phyloP scores from a whole-genome alignment of 1,140 invertebrate species.

The Drosophila funebris region DNA sequence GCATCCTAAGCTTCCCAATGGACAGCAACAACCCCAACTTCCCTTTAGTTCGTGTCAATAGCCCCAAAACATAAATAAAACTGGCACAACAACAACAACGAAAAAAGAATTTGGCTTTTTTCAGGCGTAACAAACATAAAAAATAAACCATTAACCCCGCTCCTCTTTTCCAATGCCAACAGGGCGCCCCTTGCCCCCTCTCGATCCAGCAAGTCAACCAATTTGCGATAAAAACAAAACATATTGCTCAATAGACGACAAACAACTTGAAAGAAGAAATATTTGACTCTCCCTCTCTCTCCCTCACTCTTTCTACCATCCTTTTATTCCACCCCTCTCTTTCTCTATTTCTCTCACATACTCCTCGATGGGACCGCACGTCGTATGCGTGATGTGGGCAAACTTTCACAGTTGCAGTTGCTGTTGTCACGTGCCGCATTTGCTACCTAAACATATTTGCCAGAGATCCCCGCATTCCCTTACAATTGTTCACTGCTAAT shows the following conservation, averaged over 20 bases:
- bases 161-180: not conserved
- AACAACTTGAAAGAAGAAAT: constrained; percentile 5
- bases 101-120: constrained; percentile 51
- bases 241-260: constrained; percentile 76
- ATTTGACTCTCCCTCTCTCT: constrained; percentile 3
- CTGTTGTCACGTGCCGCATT: constrained; percentile 70
- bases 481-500: not conserved
- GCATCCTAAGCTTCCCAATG: constrained; percentile 18
- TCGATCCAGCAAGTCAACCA: constrained; percentile 61
- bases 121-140: constrained; percentile 58
- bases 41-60: constrained; percentile 59
- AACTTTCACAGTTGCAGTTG: constrained; percentile 65
- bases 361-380: constrained; percentile 32
- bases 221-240: constrained; percentile 81
- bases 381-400: constrained; percentile 65
- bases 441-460: constrained; percentile 69
- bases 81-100: constrained; percentile 45
- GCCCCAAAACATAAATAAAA: constrained; percentile 55
- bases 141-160: constrained; percentile 32
- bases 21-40: constrained; percentile 10
- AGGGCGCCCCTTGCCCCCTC: not conserved
- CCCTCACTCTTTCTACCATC: constrained; percentile 2
- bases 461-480: constrained; percentile 1
- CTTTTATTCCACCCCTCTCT: not conserved
- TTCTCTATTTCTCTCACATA: not conserved